Conservation (phyloP, 2,888 invertebrate species). For the Poecilobothrus nobilitatus region DNA sequence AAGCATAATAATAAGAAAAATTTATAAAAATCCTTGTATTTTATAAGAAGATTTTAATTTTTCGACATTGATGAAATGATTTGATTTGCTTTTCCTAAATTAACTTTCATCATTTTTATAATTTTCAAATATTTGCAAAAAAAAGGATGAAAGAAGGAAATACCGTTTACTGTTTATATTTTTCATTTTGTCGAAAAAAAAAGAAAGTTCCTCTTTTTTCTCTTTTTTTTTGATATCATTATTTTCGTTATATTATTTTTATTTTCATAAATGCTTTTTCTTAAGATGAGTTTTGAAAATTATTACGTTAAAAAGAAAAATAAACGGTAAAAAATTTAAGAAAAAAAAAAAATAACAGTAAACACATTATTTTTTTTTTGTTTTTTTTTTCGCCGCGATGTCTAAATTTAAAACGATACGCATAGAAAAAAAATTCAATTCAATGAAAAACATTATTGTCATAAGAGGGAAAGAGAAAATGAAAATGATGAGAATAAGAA, state of each 20-base stretch:
- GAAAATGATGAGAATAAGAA: no score
- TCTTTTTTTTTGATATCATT: no score
- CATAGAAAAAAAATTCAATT: not conserved
- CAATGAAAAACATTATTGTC: not conserved
- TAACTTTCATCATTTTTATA: constrained; percentile 3
- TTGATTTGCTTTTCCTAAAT: constrained; percentile 6
- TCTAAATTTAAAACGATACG: constrained; percentile 1
- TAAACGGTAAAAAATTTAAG: not conserved
- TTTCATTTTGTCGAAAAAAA: no score
- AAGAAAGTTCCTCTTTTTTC: no score
- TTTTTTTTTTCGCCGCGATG: not conserved
- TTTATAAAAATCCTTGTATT: no score
- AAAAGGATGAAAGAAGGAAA: not conserved
- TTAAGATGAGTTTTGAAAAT: not conserved
- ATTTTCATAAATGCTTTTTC: not conserved
- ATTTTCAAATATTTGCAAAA: not conserved
- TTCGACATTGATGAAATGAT: constrained; percentile 1
- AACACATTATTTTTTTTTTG: not conserved
- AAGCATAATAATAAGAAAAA: no score
- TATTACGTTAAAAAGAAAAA: no score
- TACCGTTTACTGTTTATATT: not conserved
- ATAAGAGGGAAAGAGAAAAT: no score
- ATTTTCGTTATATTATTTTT: not conserved
- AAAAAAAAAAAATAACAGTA: not conserved
- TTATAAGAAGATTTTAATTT: not conserved